Evolutionary conservation across 2,113 vertebrate genomes (phyloP).

Genomic region (Xenus cinereus): DNA sequence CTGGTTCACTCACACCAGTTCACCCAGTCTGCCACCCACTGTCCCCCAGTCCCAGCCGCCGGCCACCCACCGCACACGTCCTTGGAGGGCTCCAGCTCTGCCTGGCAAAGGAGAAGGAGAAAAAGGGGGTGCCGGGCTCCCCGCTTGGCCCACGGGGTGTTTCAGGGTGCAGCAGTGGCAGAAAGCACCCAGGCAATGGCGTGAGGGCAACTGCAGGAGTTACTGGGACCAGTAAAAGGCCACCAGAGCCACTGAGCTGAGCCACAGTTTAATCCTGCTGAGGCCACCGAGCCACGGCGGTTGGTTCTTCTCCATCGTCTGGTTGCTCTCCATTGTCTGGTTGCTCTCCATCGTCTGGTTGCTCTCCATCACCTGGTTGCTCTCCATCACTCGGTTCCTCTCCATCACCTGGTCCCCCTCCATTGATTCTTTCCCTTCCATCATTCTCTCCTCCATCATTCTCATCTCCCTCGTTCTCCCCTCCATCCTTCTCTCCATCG

Average conservation of each 20-base stretch:
- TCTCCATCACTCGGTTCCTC: too few species aligned
- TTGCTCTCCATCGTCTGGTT: neutral
- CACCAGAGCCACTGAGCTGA: neutral
- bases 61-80: rapidly evolving
- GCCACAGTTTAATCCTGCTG: neutral
- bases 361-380: neutral
- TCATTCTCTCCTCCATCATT: neutral
- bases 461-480: too few species aligned
- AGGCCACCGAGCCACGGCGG: rapidly evolving
- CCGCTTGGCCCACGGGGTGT: neutral
- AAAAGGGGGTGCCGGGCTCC: neutral
- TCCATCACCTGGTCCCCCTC: neutral
- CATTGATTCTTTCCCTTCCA: neutral
- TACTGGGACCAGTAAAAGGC: neutral
- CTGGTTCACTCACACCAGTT: neutral
- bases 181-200: neutral
- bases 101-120: neutral
- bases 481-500: neutral
- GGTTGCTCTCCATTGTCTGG: neutral
- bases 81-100: neutral
- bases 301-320: neutral
- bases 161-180: neutral
- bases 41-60: neutral
- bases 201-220: neutral
- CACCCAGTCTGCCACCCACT: neutral